Percentiles rank a stretch among this genome's conserved stretches.
Evolutionary conservation across 1,140 invertebrate genomes (phyloP).

Genomic region (Heliconius congener): DNA sequence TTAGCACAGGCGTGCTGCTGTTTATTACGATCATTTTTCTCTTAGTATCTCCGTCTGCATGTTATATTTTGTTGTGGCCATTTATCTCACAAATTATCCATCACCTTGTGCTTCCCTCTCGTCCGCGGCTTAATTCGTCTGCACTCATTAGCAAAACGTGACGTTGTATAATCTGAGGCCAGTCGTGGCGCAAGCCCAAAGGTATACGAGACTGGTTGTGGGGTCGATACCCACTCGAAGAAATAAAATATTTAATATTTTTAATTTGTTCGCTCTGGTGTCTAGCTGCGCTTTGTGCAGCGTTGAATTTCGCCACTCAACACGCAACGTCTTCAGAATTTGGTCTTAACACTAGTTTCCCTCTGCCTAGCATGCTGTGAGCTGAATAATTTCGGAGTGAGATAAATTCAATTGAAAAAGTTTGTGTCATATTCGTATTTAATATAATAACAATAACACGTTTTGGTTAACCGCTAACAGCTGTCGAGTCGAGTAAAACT

Average conservation of each 20-base stretch:
- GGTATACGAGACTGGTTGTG: too few species aligned
- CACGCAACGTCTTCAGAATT: too few species aligned
- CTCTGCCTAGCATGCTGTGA: too few species aligned
- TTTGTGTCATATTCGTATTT: background rate
- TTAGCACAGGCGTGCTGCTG: background rate
- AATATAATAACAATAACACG: background rate
- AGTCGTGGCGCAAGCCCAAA: too few species aligned
- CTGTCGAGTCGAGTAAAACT: too few species aligned
- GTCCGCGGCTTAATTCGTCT: background rate
- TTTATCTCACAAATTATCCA: slow-evolving; percentile 11
- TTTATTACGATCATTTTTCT: slow-evolving; percentile 3
- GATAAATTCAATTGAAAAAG: background rate
- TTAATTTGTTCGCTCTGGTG: too few species aligned
- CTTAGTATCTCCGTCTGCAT: background rate
- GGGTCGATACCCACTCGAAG: too few species aligned
- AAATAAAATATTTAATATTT: too few species aligned
- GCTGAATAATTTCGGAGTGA: background rate
- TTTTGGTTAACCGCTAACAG: background rate
- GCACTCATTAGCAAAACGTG: background rate
- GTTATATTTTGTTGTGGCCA: background rate
- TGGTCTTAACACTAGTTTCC: too few species aligned
- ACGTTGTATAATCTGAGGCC: background rate
- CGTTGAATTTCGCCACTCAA: too few species aligned
- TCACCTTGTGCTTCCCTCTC: background rate
- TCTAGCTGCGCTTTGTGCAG: too few species aligned